Percentiles rank a stretch among this genome's conserved stretches.
These are phyloP conservation scores for Spizella passerina DNA, from an alignment of 2,797 vertebrate genomes.

Conservation along the genomic window DNA sequence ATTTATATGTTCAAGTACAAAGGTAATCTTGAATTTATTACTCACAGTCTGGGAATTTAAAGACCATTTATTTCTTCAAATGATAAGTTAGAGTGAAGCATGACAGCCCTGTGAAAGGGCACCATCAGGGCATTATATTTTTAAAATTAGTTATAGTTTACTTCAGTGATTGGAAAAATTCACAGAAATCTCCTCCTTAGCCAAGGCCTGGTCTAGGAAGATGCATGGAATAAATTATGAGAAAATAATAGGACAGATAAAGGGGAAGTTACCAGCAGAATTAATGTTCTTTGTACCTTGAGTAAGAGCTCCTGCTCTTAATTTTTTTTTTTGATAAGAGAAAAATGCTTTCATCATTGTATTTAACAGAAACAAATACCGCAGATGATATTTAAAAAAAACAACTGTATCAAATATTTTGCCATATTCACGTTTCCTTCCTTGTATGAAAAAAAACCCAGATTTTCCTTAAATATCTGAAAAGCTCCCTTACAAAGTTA, in stretches of 20 bases:
- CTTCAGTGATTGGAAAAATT: background rate
- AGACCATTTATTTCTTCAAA: background rate
- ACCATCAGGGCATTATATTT: background rate
- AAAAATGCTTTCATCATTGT: background rate
- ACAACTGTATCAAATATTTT: background rate
- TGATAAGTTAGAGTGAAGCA: background rate
- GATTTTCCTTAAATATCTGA: background rate
- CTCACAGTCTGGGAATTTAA: background rate
- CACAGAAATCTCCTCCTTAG: background rate
- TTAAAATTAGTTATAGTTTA: background rate
- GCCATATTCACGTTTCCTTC: background rate
- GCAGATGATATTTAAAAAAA: background rate
- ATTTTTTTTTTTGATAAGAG: background rate
- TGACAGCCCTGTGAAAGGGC: background rate
- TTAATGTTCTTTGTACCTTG: background rate
- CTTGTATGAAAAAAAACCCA: background rate
- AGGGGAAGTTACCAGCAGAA: background rate
- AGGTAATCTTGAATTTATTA: background rate
- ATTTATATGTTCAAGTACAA: background rate
- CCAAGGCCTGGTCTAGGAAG: background rate
- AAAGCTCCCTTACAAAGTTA: background rate
- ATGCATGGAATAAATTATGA: background rate
- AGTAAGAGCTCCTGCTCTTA: background rate
- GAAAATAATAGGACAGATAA: background rate
- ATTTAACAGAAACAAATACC: background rate